Percentiles rank a stretch among this genome's conserved stretches.
These are phyloP conservation scores for Carterocephalus palaemon DNA, from an alignment of 2,888 invertebrate genomes.

Conservation along the genomic window DNA sequence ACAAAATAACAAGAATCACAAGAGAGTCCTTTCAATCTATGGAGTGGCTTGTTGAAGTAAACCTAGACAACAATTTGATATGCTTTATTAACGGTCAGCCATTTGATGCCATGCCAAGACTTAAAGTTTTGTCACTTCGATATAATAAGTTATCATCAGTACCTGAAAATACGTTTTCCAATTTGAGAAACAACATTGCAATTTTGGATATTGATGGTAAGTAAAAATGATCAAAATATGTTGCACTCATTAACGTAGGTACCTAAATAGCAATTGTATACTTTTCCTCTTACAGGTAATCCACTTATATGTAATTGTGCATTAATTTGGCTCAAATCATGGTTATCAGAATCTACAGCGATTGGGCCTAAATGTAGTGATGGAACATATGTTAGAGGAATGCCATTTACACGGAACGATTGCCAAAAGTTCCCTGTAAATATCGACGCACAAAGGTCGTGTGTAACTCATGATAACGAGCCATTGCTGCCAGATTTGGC, in stretches of 20 bases:
- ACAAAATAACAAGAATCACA: conserved; percentile 84
- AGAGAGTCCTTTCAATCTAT: conserved; percentile 84
- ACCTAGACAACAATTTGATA: conserved; percentile 90
- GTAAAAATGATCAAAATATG: conserved; percentile 33
- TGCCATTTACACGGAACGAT: conserved; percentile 84
- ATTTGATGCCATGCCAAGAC: conserved; percentile 89
- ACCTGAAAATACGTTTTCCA: conserved; percentile 85
- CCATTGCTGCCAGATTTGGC: conserved; percentile 75
- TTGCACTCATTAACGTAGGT: neutral
- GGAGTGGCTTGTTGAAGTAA: conserved; percentile 92
- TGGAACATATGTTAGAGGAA: conserved; percentile 85
- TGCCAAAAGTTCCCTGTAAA: conserved; percentile 73
- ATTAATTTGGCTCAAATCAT: conserved; percentile 89
- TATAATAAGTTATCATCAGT: conserved; percentile 87
- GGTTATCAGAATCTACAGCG: conserved; percentile 86
- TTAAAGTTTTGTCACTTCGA: conserved; percentile 87
- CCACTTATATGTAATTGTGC: conserved; percentile 90
- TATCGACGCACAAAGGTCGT: conserved; percentile 79
- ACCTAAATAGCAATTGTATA: neutral
- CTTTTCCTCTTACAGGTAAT: conserved; percentile 81
- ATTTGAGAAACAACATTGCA: conserved; percentile 88
- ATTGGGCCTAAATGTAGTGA: conserved; percentile 89
- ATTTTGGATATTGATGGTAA: conserved; percentile 91
- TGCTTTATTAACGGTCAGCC: conserved; percentile 89
- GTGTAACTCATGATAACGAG: conserved; percentile 83